Evolutionary conservation across 1,140 invertebrate species (phyloP).

Genomic region (Drosophila sucinea): DNA sequence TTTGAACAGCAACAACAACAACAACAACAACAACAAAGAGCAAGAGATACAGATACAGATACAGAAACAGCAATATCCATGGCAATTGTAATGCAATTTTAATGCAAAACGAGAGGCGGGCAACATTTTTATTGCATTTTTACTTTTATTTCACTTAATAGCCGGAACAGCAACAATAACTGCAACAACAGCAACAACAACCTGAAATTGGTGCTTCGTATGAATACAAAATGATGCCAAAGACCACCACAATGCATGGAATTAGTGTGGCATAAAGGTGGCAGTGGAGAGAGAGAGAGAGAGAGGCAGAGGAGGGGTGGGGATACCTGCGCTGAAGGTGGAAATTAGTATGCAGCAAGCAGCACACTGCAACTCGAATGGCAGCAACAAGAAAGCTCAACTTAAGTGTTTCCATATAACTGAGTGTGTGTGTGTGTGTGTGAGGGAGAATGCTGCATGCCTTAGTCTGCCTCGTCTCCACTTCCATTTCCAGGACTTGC

Average conservation of each 20-base stretch:
- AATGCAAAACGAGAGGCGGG: slow-evolving; percentile 76
- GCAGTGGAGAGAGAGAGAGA: neutral
- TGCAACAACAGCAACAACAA: slow-evolving; percentile 49
- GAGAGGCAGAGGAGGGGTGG: neutral
- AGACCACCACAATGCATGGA: slow-evolving; percentile 70
- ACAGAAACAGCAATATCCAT: slow-evolving; percentile 49
- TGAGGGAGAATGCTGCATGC: slow-evolving; percentile 11
- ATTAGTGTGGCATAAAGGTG: neutral
- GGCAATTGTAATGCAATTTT: slow-evolving; percentile 83
- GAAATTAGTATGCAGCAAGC: slow-evolving; percentile 76
- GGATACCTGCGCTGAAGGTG: too few species aligned
- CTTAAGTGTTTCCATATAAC: slow-evolving; percentile 40
- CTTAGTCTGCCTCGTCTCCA: neutral
- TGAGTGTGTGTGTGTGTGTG: slow-evolving; percentile 1
- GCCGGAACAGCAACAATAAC: slow-evolving; percentile 58
- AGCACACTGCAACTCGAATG: slow-evolving; percentile 48
- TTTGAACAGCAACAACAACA: slow-evolving; percentile 66
- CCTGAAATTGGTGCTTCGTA: slow-evolving; percentile 80
- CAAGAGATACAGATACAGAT: slow-evolving; percentile 54
- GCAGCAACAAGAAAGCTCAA: slow-evolving; percentile 51
- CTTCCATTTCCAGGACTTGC: slow-evolving; percentile 59
- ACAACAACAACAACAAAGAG: slow-evolving; percentile 49
- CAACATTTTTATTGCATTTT: slow-evolving; percentile 78
- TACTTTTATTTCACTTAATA: slow-evolving; percentile 81
- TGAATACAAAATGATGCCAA: slow-evolving; percentile 78